Conservation (phyloP, 35 echinoderm and acorn worm genomes). For the Apostichopus californicus region DNA sequence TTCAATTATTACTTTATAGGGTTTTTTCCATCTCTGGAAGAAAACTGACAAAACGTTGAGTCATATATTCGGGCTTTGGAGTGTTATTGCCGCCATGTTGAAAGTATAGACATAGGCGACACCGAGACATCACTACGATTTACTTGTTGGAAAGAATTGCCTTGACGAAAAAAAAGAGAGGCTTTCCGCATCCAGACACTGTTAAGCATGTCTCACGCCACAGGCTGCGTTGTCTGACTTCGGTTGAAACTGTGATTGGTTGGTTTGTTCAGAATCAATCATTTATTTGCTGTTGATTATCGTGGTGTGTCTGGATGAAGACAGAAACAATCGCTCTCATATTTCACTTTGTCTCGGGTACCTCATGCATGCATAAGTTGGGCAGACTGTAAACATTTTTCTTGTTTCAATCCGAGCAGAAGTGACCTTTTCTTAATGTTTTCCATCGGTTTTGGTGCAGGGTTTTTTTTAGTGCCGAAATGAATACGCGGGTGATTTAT, state of each 20-base stretch:
- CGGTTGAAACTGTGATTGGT: neutral
- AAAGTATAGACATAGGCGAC: slow-evolving; percentile 1
- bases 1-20: neutral
- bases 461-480: neutral
- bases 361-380: slow-evolving; percentile 3
- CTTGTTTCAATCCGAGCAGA: slow-evolving; percentile 12
- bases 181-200: slow-evolving; percentile 3
- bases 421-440: slow-evolving; percentile 9
- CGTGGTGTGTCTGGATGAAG: slow-evolving; percentile 1
- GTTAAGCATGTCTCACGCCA: slow-evolving; percentile 2
- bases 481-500: neutral
- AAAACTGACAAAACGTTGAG: neutral
- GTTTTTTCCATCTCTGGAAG: neutral
- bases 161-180: neutral
- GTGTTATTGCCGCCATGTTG: slow-evolving; percentile 3
- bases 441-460: neutral
- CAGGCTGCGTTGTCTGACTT: slow-evolving; percentile 7
- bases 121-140: neutral
- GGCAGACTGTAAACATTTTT: slow-evolving; percentile 20
- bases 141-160: neutral
- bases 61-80: neutral
- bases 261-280: slow-evolving; percentile 9
- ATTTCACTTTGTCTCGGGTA: slow-evolving; percentile 13
- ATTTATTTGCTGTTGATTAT: slow-evolving; percentile 19
- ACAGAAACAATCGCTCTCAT: neutral